phyloP scores from a whole-genome alignment of 2,113 vertebrate species.

The Prunella himalayana region DNA sequence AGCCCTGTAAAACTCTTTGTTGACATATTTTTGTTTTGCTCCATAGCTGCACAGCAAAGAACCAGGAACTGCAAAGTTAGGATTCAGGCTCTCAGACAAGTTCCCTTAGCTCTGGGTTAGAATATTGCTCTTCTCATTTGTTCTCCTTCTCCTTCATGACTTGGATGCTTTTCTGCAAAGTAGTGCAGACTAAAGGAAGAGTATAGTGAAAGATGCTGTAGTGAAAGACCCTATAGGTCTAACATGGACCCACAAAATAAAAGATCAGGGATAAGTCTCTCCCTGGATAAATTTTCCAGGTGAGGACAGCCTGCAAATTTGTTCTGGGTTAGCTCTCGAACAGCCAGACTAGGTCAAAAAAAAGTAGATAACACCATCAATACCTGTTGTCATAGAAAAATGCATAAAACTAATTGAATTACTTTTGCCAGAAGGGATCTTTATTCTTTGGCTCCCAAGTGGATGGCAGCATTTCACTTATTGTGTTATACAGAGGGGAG shows the following conservation, averaged over 20 bases:
- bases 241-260: rapidly evolving
- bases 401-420: not conserved
- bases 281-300: not conserved
- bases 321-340: not conserved
- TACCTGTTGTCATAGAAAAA: not conserved
- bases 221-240: not conserved
- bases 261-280: not conserved
- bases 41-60: not conserved
- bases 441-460: not conserved
- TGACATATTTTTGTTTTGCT: not conserved
- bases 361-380: not conserved
- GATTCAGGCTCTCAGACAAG: not conserved
- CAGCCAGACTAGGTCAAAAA: not conserved
- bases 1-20: not conserved
- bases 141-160: not conserved
- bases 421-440: not conserved
- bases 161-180: not conserved
- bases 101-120: not conserved
- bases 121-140: not conserved
- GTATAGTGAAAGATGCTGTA: not conserved
- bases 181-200: not conserved
- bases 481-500: not conserved
- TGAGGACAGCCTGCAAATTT: not conserved
- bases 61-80: not conserved
- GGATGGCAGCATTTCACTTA: not conserved